Percentiles rank a stretch among this genome's conserved stretches.
These are phyloP conservation scores for Psix sp. DNA, from an alignment of 1,140 invertebrate genomes.

Conservation along the genomic window DNA sequence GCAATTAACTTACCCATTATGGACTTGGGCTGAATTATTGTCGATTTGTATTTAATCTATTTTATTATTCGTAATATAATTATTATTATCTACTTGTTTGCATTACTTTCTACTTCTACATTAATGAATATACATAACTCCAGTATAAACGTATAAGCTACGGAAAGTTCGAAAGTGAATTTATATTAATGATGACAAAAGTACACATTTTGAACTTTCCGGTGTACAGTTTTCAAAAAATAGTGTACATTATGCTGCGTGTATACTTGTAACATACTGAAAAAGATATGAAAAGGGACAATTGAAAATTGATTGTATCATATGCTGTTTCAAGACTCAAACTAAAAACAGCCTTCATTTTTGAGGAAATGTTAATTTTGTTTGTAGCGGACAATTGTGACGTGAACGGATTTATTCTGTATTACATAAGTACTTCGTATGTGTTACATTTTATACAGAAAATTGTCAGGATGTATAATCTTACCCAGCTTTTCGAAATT, in stretches of 20 bases:
- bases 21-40: conserved; percentile 53
- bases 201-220: conserved; percentile 46
- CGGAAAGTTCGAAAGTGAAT: conserved; percentile 49
- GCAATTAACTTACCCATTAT: conserved; percentile 52
- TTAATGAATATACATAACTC: conserved; percentile 44
- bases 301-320: conserved; percentile 47
- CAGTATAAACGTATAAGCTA: conserved; percentile 50
- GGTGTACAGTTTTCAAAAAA: conserved; percentile 51
- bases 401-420: conserved; percentile 42
- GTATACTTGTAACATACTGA: conserved; percentile 56
- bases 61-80: conserved; percentile 73
- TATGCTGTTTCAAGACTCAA: conserved; percentile 26
- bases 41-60: conserved; percentile 76
- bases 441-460: conserved; percentile 38
- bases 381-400: conserved; percentile 18
- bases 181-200: conserved; percentile 10
- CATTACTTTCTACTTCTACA: conserved; percentile 55
- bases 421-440: conserved; percentile 31
- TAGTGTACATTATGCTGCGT: conserved; percentile 55
- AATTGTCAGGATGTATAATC: conserved; percentile 26
- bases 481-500: conserved; percentile 13
- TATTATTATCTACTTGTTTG: conserved; percentile 51
- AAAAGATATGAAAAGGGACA: conserved; percentile 34
- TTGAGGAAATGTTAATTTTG: conserved; percentile 8
- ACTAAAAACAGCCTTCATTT: conserved; percentile 13